phyloP scores from a whole-genome alignment of 2,113 vertebrate species.

The Nematolebias whitei region DNA sequence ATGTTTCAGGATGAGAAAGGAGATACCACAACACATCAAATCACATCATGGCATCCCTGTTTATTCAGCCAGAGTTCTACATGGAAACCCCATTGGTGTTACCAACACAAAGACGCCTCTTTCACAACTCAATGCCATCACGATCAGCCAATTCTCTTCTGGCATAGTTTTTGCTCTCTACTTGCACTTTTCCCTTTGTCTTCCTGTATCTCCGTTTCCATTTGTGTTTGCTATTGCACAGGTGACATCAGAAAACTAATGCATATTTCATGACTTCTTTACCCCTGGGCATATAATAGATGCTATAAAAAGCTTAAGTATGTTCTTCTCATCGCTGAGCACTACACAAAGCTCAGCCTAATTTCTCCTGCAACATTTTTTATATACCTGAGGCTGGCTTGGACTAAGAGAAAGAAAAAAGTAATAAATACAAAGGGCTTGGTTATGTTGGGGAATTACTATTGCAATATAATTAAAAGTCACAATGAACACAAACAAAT shows the following conservation, averaged over 20 bases:
- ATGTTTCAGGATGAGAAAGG: conserved; percentile 9
- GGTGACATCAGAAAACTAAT: conserved; percentile 59
- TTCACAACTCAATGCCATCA: conserved; percentile 28
- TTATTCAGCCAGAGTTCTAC: conserved; percentile 33
- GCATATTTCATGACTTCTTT: conserved; percentile 66
- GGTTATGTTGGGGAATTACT: conserved; percentile 4
- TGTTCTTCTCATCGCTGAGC: conserved; percentile 22
- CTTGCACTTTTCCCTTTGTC: conserved; percentile 27
- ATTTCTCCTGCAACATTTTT: conserved; percentile 10
- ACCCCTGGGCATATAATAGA: conserved; percentile 60
- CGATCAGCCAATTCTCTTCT: conserved; percentile 10
- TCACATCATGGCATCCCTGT: conserved; percentile 20
- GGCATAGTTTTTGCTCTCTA: background rate
- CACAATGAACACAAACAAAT: background rate
- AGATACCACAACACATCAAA: conserved; percentile 17
- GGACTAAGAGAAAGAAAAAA: background rate
- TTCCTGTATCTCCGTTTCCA: conserved; percentile 13
- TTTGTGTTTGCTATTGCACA: conserved; percentile 28
- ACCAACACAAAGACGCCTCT: conserved; percentile 52
- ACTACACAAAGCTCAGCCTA: background rate
- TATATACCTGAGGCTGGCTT: conserved; percentile 17
- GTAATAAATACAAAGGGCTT: background rate
- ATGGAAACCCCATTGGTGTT: conserved; percentile 43
- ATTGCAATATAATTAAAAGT: conserved; percentile 21
- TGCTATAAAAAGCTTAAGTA: conserved; percentile 48